Evolutionary conservation across 2,888 invertebrate species (phyloP), one percentile per base, ranked within the genome.

Genomic region (Plagiodera versicolora): DNA sequence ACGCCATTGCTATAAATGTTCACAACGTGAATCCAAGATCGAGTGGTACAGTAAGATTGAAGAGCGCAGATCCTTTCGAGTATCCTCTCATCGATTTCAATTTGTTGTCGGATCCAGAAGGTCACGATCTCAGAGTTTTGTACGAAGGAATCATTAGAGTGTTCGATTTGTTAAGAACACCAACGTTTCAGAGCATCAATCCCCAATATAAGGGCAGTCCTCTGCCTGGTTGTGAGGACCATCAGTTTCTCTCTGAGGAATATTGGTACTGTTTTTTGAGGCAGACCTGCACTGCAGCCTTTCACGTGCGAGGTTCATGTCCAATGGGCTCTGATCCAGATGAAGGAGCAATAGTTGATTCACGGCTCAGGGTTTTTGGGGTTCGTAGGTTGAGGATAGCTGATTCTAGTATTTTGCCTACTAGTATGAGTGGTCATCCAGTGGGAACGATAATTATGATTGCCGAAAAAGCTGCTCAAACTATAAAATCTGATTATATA

Each of bases 371-470:
- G 63, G 87, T 88, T 0, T 80, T 85, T 66, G 87, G 87, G 1
- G 75, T 88, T 4, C 70, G 81, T 1, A 79, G 78, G 2, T 75
- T 89, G 30, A 81, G 89, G 3, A 87, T 89, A 0, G 86, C 82
- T 1, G 89, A 89, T 75, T 84, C 87, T 1, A 87, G 89, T 67
- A 78, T 90, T 44, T 84, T 85, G 68, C 88, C 88, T 0, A 76
- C 81, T 9, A 84, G 87, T 1, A 76, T 85, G 44, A 84, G 85
- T 3, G 86, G 87, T 2, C 88, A 89, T 73, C 88, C 87, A 0
- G 85, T 86, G 72, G 88, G 88, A 0, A 86, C 87, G 0, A 83
- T 86, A 0, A 83, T 86, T 63, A 88, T 88, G 85, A 85, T 89
- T 53, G 89, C 86, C 0, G 89, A 89, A 75, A 87, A 88, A 73